Evolutionary conservation across 2,797 vertebrate species (phyloP), one percentile per base, ranked within the genome.

Genomic region (Danio jaintianensis): DNA sequence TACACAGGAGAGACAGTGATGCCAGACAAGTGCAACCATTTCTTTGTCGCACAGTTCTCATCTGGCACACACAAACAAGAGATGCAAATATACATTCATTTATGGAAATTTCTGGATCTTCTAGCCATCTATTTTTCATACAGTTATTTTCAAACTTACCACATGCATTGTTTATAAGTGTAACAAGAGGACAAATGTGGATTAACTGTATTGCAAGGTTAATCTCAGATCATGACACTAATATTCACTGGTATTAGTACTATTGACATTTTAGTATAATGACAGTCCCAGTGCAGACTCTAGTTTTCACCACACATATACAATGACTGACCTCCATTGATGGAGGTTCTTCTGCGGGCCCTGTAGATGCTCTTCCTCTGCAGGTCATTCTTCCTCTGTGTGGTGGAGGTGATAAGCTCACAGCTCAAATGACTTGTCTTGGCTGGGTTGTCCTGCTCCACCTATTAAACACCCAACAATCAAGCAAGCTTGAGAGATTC

Each of bases 341-440:
- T 85, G 43, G 96, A 94, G 87, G 94, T 96, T 95, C 95, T 97
- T 91, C 95, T 92, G 82, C 96, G 93, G 72, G 95, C 94, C 81
- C 96, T 93, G 69, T 95, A 90, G 79, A 95, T 90, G 87, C 93
- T 94, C 86, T 95, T 96, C 78, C 93, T 91, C 55, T 95, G 93
- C 83, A 93, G 92, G 78, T 95, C 70, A 73, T 58, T 95, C 85
- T 94, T 91, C 13, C 93, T 84, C 16, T 94, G 92, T 36, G 96
- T 93, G 2, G 96, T 96, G 81, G 98, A 99, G 82, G 95, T 95
- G 88, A 99, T 99, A 90, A 99, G 85, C 91, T 97, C 96, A 82
- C 94, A 96, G 79, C 97, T 95, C 85, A 98, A 89, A 70, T 95
- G 94, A 81, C 95, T 95, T 89, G 94, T 96, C 90, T 98, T 98